Evolutionary conservation across 2,113 vertebrate species (phyloP), one percentile per base, ranked within the genome.

Genomic region (Takifugu flavidus): DNA sequence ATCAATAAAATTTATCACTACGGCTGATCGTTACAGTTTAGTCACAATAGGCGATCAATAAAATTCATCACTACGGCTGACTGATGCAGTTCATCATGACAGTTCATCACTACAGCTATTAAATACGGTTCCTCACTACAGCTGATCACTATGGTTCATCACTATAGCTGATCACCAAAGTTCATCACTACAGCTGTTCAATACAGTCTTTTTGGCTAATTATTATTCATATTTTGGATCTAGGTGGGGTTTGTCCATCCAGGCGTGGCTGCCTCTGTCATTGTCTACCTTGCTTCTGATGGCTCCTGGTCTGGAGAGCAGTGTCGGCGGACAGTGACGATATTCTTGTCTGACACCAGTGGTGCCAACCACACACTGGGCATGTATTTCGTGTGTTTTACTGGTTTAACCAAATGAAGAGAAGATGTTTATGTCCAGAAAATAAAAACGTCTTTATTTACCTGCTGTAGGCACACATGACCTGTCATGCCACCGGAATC

Each of bases 171-270:
- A 47, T 47, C 3, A 47, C 45, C 15, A 1, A 1, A 47, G 13
- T 7, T 5, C 1, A 0, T 5, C 5, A 15, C 14, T 12, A 14
- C 45, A 4, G 4, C 5, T 47, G 44, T 12, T 47, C 5, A 15
- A 8, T 43, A 8, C 42, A 6, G 6, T 5, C n/a, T 47, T 6
- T n/a, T 6, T n/a, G n/a, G 13, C 49, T 34, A 0, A 43, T 52
- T 25, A 6, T 7, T 1, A 0, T 8, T 67, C 15, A 25, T 10
- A 0, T 53, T 13, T 4, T 26, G 43, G 20, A 26, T 70, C 50
- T 74, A 98, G 96, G 93, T 96, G 44, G 94, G 90, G 70, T 99
- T 98, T 77, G 85, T 72, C 62, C 91, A 87, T 59, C 91, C 94
- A 0, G 92, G 90, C 28, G 87, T 93, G 46, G 92, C 95, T 43